Evolutionary conservation across 2,113 vertebrate genomes (phyloP).

Genomic region (Ursus arctos): DNA sequence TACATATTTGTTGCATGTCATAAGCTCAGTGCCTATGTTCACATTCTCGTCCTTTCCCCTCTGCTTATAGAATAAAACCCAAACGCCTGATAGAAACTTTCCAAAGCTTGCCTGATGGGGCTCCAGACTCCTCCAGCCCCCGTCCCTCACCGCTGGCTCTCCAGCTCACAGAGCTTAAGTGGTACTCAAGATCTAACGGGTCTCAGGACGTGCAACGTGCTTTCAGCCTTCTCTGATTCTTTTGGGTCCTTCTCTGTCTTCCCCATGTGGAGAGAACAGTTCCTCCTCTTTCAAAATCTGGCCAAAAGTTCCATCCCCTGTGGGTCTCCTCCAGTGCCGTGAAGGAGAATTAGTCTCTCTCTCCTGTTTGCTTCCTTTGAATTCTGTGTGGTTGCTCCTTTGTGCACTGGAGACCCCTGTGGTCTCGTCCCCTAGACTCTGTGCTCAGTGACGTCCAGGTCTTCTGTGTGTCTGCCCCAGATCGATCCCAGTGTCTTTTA

Average conservation of each 20-base stretch:
- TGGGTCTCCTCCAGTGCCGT: background rate
- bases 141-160: accelerated
- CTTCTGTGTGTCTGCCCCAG: background rate
- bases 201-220: background rate
- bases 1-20: background rate
- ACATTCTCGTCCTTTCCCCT: background rate
- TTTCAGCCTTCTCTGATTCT: background rate
- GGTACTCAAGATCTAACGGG: background rate
- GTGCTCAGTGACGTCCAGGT: background rate
- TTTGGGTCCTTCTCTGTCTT: background rate
- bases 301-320: too few relatives aligned
- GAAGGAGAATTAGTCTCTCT: background rate
- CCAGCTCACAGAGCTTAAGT: accelerated
- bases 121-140: background rate
- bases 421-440: background rate
- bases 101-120: background rate
- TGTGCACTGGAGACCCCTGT: background rate
- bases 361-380: background rate
- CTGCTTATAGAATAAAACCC: background rate
- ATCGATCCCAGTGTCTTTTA: background rate
- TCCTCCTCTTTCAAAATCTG: background rate
- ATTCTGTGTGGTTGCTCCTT: accelerated
- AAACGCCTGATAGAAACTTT: background rate
- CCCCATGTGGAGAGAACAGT: background rate
- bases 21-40: background rate